Conservation (phyloP, 2,797 vertebrate species). For the Tragopan temminckii region DNA sequence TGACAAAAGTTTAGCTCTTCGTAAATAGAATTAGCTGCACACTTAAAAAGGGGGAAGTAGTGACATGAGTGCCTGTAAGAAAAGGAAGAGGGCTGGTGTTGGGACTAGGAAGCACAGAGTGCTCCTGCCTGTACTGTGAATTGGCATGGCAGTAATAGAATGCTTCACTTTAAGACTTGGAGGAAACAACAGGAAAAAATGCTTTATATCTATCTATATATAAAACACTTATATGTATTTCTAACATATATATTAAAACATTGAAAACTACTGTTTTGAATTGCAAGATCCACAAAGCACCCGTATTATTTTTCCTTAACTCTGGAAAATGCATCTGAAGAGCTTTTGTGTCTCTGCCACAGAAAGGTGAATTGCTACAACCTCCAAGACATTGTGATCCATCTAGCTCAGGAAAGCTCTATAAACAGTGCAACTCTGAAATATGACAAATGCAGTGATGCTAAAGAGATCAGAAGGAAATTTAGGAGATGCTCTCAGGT, state of each 20-base stretch:
- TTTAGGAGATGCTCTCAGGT: not conserved
- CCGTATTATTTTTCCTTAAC: not conserved
- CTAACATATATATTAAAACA: not conserved
- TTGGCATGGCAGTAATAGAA: not conserved
- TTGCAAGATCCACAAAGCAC: not conserved
- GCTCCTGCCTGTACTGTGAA: not conserved
- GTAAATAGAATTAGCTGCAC: not conserved
- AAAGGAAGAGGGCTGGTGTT: not conserved
- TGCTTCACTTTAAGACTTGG: not conserved
- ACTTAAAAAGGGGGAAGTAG: not conserved
- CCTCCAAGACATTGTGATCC: not conserved
- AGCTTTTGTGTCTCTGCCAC: not conserved
- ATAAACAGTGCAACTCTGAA: not conserved
- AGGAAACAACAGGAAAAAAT: not conserved
- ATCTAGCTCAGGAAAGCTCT: not conserved
- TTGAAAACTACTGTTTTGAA: not conserved
- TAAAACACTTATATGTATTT: not conserved
- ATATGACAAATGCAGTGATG: not conserved
- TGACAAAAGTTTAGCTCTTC: not conserved
- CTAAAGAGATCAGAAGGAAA: no score
- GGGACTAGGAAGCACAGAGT: not conserved
- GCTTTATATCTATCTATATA: no score
- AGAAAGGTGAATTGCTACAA: not conserved
- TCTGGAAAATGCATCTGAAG: not conserved
- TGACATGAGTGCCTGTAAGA: not conserved